Conservation (phyloP, 2,113 vertebrate species). For the Phaethon lepturus region DNA sequence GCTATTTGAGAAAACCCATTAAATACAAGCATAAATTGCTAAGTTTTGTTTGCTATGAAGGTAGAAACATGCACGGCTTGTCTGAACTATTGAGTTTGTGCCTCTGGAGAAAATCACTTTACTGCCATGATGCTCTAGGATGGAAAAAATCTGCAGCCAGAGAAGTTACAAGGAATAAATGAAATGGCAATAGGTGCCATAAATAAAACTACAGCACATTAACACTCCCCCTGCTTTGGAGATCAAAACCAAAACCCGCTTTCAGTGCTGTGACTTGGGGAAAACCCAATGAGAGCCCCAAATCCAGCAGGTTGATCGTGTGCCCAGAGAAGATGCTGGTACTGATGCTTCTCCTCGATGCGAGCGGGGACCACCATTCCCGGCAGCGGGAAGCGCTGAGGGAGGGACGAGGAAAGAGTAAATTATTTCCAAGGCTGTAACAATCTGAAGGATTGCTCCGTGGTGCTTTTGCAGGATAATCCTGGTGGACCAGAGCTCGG, state of each 20-base stretch:
- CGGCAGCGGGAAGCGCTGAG: not conserved
- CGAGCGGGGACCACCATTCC: fast-evolving
- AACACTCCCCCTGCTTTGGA: not conserved
- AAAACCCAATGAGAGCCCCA: not conserved
- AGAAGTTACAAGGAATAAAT: not conserved
- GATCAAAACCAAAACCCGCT: not conserved
- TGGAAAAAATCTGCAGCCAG: not conserved
- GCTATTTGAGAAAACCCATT: not conserved
- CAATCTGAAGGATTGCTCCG: not conserved
- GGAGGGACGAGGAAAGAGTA: not conserved
- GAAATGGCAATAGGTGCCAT: not conserved
- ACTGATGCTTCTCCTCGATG: not conserved
- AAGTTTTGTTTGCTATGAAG: not conserved
- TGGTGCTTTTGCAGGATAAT: not conserved
- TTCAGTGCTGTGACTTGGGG: not conserved
- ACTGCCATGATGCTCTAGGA: not conserved
- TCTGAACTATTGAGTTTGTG: not conserved
- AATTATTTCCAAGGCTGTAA: not conserved
- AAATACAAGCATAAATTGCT: not conserved
- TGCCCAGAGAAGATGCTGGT: not conserved
- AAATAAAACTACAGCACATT: not conserved
- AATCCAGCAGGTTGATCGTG: not conserved
- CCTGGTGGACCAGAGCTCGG: not conserved
- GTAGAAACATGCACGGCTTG: not conserved
- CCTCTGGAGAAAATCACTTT: not conserved